These are phyloP conservation scores for Ariopsis seemanni DNA, from an alignment of 2,113 vertebrate species.

Conservation along the genomic window DNA sequence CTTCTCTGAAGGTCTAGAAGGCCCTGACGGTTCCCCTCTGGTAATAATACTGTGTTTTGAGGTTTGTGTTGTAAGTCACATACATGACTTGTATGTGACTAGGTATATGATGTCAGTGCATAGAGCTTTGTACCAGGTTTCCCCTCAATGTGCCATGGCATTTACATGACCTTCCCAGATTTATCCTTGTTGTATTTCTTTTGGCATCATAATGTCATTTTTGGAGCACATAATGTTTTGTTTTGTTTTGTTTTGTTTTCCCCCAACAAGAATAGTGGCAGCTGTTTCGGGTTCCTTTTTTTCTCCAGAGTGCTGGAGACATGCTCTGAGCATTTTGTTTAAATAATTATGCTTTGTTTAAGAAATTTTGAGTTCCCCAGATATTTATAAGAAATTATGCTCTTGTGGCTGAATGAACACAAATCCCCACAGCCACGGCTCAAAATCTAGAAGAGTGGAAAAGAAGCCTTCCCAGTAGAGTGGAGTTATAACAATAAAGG, in stretches of 20 bases:
- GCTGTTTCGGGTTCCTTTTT: neutral
- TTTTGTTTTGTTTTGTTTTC: neutral
- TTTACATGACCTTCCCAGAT: neutral
- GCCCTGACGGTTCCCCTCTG: too few relatives aligned
- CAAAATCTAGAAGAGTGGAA: too few relatives aligned
- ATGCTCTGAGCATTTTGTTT: neutral
- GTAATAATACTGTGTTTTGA: neutral
- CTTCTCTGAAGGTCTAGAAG: too few relatives aligned
- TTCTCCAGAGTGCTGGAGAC: neutral
- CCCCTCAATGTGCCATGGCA: too few relatives aligned
- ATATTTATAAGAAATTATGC: neutral
- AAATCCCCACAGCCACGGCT: too few relatives aligned
- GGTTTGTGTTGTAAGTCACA: neutral
- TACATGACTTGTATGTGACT: neutral
- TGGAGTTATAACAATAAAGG: too few relatives aligned
- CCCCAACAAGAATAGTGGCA: neutral
- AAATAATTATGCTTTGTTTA: neutral
- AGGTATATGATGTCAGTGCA: neutral
- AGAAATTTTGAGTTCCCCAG: neutral
- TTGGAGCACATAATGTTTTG: neutral
- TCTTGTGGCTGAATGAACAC: too few relatives aligned
- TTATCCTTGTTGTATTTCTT: neutral
- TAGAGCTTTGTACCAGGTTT: neutral
- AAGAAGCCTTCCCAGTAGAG: too few relatives aligned
- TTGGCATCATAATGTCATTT: neutral